Base-by-base conservation (phyloP, 1,140 invertebrate species). In the Caerostris darwini region DNA sequence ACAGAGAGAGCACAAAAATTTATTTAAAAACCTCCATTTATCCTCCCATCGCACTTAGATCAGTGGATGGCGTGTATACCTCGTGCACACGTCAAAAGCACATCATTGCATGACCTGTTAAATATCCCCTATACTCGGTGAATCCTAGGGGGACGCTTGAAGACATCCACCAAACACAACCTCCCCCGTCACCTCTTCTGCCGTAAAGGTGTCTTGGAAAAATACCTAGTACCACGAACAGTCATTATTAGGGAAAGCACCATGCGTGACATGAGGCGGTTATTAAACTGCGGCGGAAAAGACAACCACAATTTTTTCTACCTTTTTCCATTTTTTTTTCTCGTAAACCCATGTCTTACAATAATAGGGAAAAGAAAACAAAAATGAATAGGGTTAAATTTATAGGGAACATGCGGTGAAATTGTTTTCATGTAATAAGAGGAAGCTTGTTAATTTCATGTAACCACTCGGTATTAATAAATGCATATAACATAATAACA, bases 181-280 rank as follows among this genome's bases (percentile, higher is more conserved):
- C 61, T 64, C 61, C 61, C 61, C 61, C 17, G 61, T 64, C 71
- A 77, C 71, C 71, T 34, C 34, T 77, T 50, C 34, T 7, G 34
- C 34, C 34, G 71, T 77, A 77, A 77, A 77, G 71, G 71, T 77
- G 71, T 77, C 71, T 77, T 77, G 10, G 71, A 77, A 77, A 77
- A 77, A 77, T 77, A 77, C 71, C 71, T 77, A 77, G 8, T 77
- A 53, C 71, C 71, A 77, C 71, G 71, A 77, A 77, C 19, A 77
- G 71, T 50, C 34, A 77, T 77, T 77, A 77, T 3, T 50, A 77
- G 71, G 10, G 50, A 14, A 34, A 53, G 71, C 71, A 50, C 10
- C 34, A 10, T 77, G 71, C 71, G 71, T 77, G 71, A 77, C 71
- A 53, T 5, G 34, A 53, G 53, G 53, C 71, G 71, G 71, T 77